Evolutionary conservation across 1,140 invertebrate genomes (phyloP), one percentile per base, ranked within the genome.

Genomic region (Cotesia vestalis): DNA sequence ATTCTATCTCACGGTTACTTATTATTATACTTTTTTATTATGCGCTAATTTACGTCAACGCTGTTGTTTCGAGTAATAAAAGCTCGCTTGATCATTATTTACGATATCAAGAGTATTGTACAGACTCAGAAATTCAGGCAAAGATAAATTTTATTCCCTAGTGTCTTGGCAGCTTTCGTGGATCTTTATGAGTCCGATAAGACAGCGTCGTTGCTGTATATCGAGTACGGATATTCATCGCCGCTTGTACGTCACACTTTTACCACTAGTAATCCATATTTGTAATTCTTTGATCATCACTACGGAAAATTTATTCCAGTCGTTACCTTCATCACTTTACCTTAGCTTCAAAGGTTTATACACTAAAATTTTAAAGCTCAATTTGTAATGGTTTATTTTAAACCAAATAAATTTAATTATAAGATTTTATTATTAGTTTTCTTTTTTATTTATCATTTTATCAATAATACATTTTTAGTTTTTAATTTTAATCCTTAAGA

Each of bases 281-380:
- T 11, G 11, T 46, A 27, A 36, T 64, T 66, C 71, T 72, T 72
- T 72, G 71, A 72, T 72, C 71, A 62, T 61, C 36, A 62, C 71
- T 52, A 53, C 63, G 66, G 71, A 72, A 72, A 38, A 72, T 60
- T 57, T 40, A 40, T 66, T 20, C 40, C 62, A 51, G 38, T 6
- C 36, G 17, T 20, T 53, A 46, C 52, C 66, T 38, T 11, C 8
- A 9, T 38, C 51, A 55, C 66, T 52, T 67, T 67, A 34, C 66
- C 51, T 55, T 55, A 27, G 12, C 66, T 67, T 55, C 66, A 62
- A 62, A 62, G 36, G 34, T 36, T 62, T 36, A 27, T 38, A 27
- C 12, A 36, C 6, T 12, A 36, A 62, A 36, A 62, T 36, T 12
- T 27, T 62, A 2, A 4, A 34, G 35, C n/a, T 40, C n/a, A 36